Evolutionary conservation across 1,140 invertebrate genomes (phyloP).

Genomic region (Parapsyche elsis): DNA sequence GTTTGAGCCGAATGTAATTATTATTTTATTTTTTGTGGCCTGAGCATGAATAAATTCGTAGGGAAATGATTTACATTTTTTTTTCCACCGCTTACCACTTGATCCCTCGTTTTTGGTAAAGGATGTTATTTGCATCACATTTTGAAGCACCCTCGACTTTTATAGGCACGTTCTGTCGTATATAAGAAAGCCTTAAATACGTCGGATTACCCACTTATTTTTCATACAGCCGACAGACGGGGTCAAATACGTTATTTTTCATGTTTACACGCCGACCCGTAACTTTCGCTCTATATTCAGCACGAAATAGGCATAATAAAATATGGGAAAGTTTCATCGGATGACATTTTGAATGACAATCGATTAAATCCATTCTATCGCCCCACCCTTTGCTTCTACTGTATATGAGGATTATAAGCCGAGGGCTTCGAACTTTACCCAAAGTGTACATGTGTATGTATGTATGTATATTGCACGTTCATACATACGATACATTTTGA

Average conservation of each 20-base stretch:
- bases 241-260: constrained; percentile 30
- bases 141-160: constrained; percentile 30
- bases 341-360: background rate
- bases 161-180: constrained; percentile 30
- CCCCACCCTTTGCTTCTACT: too few species aligned
- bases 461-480: too few species aligned
- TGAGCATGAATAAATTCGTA: constrained; percentile 10
- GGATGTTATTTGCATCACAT: constrained; percentile 32
- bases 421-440: too few species aligned
- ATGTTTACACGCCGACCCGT: constrained; percentile 21
- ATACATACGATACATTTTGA: background rate
- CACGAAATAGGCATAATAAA: constrained; percentile 2
- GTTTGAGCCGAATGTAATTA: background rate
- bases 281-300: constrained; percentile 5
- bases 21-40: background rate
- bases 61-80: background rate
- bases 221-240: constrained; percentile 9
- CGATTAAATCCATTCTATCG: background rate
- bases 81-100: background rate
- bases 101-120: constrained; percentile 21
- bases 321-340: background rate
- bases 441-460: too few species aligned
- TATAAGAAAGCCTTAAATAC: constrained; percentile 27
- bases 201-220: constrained; percentile 30
- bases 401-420: too few species aligned